Conservation (phyloP, 2,797 vertebrate species). For the Lepilemur ruficaudatus region DNA sequence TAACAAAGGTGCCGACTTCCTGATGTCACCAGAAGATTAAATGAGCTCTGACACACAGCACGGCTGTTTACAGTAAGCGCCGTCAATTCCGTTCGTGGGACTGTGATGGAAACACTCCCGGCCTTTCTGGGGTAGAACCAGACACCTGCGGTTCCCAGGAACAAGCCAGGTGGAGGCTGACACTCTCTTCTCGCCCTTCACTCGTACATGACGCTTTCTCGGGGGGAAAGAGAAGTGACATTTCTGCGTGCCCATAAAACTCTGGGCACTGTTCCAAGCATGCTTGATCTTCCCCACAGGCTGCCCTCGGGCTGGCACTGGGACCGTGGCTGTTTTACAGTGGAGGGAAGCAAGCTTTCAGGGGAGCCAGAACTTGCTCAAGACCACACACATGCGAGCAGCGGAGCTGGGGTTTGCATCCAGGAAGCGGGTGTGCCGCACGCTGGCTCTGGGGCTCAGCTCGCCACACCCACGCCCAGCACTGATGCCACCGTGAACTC, state of each 20-base stretch:
- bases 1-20: not conserved
- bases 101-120: too few relatives aligned
- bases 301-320: accelerated
- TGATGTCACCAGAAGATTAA: not conserved
- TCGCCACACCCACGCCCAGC: not conserved
- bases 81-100: accelerated
- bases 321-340: not conserved
- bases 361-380: not conserved
- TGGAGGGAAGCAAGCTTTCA: not conserved
- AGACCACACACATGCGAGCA: accelerated
- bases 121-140: not conserved
- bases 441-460: too few relatives aligned
- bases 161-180: accelerated
- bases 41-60: not conserved
- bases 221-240: too few relatives aligned
- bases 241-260: not conserved
- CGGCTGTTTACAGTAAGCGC: accelerated
- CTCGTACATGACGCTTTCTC: not conserved
- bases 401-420: accelerated
- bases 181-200: accelerated
- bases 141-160: not conserved
- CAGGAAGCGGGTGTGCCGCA: not conserved
- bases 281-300: accelerated
- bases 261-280: not conserved
- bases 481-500: not conserved